Conservation (phyloP, 2,113 vertebrate species). For the Tylochromis polylepis region DNA sequence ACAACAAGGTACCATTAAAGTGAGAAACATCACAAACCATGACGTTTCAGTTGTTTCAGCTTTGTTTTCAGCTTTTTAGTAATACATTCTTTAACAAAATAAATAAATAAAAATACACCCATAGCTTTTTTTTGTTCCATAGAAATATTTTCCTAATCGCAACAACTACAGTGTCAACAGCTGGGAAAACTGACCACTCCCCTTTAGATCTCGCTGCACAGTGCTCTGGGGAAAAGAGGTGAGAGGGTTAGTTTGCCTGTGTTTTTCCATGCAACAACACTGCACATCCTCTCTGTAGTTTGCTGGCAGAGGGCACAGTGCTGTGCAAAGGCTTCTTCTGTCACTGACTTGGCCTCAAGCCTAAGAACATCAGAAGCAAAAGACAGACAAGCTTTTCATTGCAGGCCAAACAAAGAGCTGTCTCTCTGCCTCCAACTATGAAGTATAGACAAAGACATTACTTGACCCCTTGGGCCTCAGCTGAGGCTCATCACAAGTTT, state of each 20-base stretch:
- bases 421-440: constrained; percentile 28
- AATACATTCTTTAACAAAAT: background rate
- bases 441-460: background rate
- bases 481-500: constrained; percentile 2
- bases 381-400: constrained; percentile 56
- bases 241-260: background rate
- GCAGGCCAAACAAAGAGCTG: constrained; percentile 44
- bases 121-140: constrained; percentile 6
- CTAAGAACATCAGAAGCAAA: constrained; percentile 45
- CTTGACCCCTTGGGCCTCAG: constrained; percentile 2
- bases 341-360: constrained; percentile 45
- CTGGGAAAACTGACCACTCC: constrained; percentile 23
- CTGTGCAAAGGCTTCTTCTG: constrained; percentile 51
- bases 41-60: background rate
- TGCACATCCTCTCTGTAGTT: constrained; percentile 7
- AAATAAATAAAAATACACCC: background rate
- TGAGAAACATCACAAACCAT: background rate
- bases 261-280: constrained; percentile 9
- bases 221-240: background rate
- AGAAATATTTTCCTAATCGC: constrained; percentile 27
- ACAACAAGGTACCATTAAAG: background rate
- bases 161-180: background rate
- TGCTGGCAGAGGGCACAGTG: constrained; percentile 27
- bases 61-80: background rate
- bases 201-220: background rate